Evolutionary conservation across 1,140 invertebrate species (phyloP).

Genomic region (Drosophila mauritiana): DNA sequence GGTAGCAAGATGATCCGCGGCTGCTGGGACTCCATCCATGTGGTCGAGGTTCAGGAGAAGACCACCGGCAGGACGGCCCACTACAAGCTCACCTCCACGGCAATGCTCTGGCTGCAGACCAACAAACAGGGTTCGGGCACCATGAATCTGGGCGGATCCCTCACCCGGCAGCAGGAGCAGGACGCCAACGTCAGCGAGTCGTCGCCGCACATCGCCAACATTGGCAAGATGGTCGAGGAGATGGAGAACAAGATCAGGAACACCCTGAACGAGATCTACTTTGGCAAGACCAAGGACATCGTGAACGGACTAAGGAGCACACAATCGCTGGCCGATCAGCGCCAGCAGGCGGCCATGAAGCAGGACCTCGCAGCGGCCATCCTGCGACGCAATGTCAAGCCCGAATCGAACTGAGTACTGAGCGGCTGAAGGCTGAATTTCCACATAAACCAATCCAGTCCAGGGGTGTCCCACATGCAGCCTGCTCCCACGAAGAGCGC

Average conservation of each 20-base stretch:
- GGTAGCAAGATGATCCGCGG: constrained; percentile 98
- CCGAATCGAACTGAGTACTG: constrained; percentile 74
- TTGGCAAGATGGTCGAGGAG: constrained; percentile 98
- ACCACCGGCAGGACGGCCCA: constrained; percentile 96
- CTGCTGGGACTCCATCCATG: constrained; percentile 99
- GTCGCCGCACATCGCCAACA: constrained; percentile 98
- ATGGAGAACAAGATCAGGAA: constrained; percentile 99
- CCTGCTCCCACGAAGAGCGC: background rate
- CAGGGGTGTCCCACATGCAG: background rate
- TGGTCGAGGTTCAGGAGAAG: constrained; percentile 99
- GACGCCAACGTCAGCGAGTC: constrained; percentile 95
- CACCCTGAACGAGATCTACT: constrained; percentile 99
- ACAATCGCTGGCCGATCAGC: constrained; percentile 92
- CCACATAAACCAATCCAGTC: constrained; percentile 33
- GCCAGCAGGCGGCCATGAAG: constrained; percentile 92
- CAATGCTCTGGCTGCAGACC: constrained; percentile 99
- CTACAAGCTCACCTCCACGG: constrained; percentile 99
- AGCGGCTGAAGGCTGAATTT: constrained; percentile 53
- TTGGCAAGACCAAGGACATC: constrained; percentile 99
- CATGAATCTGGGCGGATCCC: constrained; percentile 99
- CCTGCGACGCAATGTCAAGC: constrained; percentile 87
- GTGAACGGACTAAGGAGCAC: constrained; percentile 98
- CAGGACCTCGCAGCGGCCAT: constrained; percentile 94
- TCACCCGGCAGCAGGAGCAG: constrained; percentile 98
- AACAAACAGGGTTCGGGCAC: constrained; percentile 98